phyloP scores from a whole-genome alignment of 37 sponge, comb jelly and placozoan genomes.

The Cliona cf. orientalis region DNA sequence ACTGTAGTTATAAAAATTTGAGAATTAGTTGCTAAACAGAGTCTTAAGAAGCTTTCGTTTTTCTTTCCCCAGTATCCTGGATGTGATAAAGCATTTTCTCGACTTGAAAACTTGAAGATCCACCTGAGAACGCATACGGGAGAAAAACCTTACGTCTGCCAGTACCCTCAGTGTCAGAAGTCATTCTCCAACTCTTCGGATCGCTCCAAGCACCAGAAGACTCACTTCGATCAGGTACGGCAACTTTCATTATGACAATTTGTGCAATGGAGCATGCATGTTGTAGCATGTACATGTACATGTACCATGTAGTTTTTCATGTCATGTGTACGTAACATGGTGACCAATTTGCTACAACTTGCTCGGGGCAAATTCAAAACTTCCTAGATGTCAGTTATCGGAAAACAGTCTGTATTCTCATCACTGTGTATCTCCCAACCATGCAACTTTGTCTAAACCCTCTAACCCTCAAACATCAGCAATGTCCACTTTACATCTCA shows the following conservation, averaged over 20 bases:
- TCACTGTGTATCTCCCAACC: too few relatives aligned
- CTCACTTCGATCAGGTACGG: constrained; percentile 86
- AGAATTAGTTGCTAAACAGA: neutral
- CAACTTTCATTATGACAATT: neutral
- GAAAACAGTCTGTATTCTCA: neutral
- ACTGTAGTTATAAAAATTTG: too few relatives aligned
- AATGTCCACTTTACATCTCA: too few relatives aligned
- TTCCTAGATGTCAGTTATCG: neutral
- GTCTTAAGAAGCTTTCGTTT: neutral
- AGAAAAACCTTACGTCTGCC: constrained; percentile 89
- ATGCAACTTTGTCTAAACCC: too few relatives aligned
- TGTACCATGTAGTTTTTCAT: neutral
- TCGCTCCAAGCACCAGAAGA: constrained; percentile 91
- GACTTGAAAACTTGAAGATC: constrained; percentile 95
- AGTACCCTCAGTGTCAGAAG: constrained; percentile 79
- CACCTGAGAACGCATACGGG: constrained; percentile 95
- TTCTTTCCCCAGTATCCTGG: constrained; percentile 71
- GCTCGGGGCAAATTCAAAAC: neutral
- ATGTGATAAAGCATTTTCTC: constrained; percentile 91
- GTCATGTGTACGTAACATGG: neutral
- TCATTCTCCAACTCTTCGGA: constrained; percentile 97
- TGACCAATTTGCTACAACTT: neutral
- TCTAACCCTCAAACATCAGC: too few relatives aligned
- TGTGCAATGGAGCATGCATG: neutral
- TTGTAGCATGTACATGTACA: neutral